These are phyloP conservation scores for Monopterus albus DNA, from an alignment of 2,113 vertebrate species.

Conservation along the genomic window DNA sequence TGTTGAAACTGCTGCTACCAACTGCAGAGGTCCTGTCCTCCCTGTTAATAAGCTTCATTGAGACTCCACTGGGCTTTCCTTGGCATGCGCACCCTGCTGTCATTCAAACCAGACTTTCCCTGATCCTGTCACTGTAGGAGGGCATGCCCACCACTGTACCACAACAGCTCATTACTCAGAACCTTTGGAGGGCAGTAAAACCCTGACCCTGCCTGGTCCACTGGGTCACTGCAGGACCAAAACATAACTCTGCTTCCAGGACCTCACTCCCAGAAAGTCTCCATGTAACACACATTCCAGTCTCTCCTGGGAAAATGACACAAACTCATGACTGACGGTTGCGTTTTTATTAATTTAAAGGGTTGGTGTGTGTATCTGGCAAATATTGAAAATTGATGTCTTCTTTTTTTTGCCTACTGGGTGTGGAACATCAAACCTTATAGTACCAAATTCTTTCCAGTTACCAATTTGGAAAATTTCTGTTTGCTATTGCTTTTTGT, in stretches of 20 bases:
- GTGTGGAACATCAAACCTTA: conserved; percentile 8
- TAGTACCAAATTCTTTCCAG: conserved; percentile 18
- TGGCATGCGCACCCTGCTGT: conserved; percentile 74
- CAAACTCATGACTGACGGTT: conserved; percentile 39
- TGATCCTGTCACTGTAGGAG: conserved; percentile 73
- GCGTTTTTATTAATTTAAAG: conserved; percentile 27
- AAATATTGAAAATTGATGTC: not conserved
- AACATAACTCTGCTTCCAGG: conserved; percentile 57
- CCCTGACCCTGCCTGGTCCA: conserved; percentile 63
- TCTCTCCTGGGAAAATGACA: conserved; percentile 66
- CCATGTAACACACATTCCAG: conserved; percentile 67
- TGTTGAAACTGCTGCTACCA: conserved; percentile 34
- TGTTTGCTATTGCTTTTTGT: conserved; percentile 23
- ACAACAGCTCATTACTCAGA: conserved; percentile 81
- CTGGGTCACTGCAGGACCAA: conserved; percentile 71
- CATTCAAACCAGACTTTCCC: conserved; percentile 71
- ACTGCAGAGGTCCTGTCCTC: conserved; percentile 56
- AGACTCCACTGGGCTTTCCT: conserved; percentile 65
- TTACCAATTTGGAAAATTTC: conserved; percentile 1
- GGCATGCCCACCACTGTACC: conserved; percentile 54
- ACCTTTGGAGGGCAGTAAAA: conserved; percentile 55
- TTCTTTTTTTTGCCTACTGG: conserved; percentile 14
- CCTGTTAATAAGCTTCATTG: conserved; percentile 75
- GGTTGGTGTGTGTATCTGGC: conserved; percentile 18
- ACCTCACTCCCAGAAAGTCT: conserved; percentile 54